Evolutionary conservation across 2,797 vertebrate genomes (phyloP).

Genomic region (Pangasius mekongensis): DNA sequence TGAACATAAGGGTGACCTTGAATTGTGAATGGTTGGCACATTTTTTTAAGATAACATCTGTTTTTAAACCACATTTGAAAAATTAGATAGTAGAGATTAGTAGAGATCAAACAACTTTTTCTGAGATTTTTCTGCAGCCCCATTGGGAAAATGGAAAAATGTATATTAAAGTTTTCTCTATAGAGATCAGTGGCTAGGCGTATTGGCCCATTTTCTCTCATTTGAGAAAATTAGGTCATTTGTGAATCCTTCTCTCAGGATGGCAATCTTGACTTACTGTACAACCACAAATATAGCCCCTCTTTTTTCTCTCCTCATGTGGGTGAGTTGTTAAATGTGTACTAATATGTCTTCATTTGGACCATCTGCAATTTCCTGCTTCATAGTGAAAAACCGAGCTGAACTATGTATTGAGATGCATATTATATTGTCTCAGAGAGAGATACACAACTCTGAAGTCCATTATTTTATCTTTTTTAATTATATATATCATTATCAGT

Average conservation of each 20-base stretch:
- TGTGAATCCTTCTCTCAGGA: neutral
- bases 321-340: neutral
- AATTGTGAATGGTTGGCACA: neutral
- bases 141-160: neutral
- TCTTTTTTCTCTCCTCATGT: neutral
- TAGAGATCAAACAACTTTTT: neutral
- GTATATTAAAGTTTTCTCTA: neutral
- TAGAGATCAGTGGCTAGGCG: neutral
- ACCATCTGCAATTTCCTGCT: neutral
- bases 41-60: neutral
- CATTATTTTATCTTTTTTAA: conserved; percentile 55
- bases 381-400: neutral
- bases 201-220: neutral
- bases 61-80: neutral
- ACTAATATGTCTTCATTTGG: neutral
- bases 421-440: neutral
- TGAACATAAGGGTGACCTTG: neutral
- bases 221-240: neutral
- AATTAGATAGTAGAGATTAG: neutral
- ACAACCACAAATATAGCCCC: neutral
- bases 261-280: neutral
- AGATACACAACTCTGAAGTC: neutral
- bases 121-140: neutral
- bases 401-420: neutral
- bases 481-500: conserved; percentile 63